phyloP scores from a whole-genome alignment of 2,797 vertebrate species.

The Malacoctenus gilli region DNA sequence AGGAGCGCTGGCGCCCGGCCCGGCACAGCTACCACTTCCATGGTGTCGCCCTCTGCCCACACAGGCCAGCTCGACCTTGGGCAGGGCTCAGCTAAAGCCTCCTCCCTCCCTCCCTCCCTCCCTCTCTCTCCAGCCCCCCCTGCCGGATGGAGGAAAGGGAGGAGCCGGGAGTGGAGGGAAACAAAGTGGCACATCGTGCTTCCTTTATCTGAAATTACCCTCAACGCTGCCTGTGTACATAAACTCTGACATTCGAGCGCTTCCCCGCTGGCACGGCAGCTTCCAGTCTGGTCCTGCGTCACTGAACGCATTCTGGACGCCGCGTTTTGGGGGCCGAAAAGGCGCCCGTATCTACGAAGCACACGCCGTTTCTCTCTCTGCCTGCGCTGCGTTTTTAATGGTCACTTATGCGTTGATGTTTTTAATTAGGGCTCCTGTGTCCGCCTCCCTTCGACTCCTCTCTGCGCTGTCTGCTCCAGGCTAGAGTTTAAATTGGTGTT shows the following conservation, averaged over 20 bases:
- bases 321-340: too few species aligned
- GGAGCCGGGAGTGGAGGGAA: constrained; percentile 56
- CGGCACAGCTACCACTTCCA: constrained; percentile 53
- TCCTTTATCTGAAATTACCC: constrained; percentile 62
- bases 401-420: neutral
- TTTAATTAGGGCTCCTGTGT: constrained; percentile 13
- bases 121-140: neutral
- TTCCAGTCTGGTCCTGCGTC: neutral
- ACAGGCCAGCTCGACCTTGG: constrained; percentile 66
- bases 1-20: constrained; percentile 56
- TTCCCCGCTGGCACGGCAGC: constrained; percentile 11
- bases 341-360: too few species aligned
- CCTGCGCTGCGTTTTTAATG: neutral
- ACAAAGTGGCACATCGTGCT: constrained; percentile 66
- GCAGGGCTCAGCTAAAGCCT: constrained; percentile 39
- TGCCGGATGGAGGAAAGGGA: constrained; percentile 56
- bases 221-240: constrained; percentile 26
- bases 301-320: too few species aligned
- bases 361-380: neutral
- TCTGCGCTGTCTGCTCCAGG: constrained; percentile 29
- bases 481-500: constrained; percentile 48
- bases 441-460: constrained; percentile 2
- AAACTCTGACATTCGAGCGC: constrained; percentile 32
- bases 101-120: constrained; percentile 4
- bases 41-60: constrained; percentile 47